phyloP scores from a whole-genome alignment of 2,113 vertebrate species.

The Atractosteus spatula region DNA sequence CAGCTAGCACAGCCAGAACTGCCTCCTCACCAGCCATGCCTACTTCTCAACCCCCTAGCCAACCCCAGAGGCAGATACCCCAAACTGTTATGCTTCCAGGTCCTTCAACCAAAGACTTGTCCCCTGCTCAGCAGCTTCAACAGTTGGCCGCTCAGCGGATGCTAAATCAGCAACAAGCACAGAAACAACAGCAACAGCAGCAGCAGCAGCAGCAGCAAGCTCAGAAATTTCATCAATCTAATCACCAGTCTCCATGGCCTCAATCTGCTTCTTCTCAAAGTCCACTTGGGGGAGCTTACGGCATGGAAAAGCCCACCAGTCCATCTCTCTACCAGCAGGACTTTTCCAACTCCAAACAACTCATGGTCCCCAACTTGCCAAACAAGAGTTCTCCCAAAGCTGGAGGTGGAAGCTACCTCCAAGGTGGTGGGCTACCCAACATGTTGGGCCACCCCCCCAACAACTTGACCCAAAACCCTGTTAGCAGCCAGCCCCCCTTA shows the following conservation, averaged over 20 bases:
- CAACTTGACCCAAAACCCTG: slow-evolving; percentile 64
- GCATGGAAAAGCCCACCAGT: slow-evolving; percentile 84
- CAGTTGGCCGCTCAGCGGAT: slow-evolving; percentile 62
- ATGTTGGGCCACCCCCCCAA: slow-evolving; percentile 74
- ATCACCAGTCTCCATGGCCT: slow-evolving; percentile 77
- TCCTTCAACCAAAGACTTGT: slow-evolving; percentile 68
- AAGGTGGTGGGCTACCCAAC: slow-evolving; percentile 59
- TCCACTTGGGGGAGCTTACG: slow-evolving; percentile 70
- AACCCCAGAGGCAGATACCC: slow-evolving; percentile 63
- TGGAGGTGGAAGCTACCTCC: slow-evolving; percentile 69
- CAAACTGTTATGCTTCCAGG: slow-evolving; percentile 66
- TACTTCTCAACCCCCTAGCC: slow-evolving; percentile 67
- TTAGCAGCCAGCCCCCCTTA: slow-evolving; percentile 63
- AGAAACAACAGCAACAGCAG: slow-evolving; percentile 86
- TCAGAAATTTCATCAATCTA: slow-evolving; percentile 57
- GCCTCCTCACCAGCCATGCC: slow-evolving; percentile 70
- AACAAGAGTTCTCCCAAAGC: slow-evolving; percentile 85
- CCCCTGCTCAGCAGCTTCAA: slow-evolving; percentile 79
- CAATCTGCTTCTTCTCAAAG: slow-evolving; percentile 77
- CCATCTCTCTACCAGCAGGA: slow-evolving; percentile 84
- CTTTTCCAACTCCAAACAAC: slow-evolving; percentile 79
- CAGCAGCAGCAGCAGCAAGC: slow-evolving; percentile 74
- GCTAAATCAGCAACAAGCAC: slow-evolving; percentile 82
- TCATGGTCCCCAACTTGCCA: slow-evolving; percentile 70
- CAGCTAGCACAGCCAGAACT: slow-evolving; percentile 57